Evolutionary conservation across 2,113 vertebrate genomes (phyloP).

Genomic region (Anolis sagrei): DNA sequence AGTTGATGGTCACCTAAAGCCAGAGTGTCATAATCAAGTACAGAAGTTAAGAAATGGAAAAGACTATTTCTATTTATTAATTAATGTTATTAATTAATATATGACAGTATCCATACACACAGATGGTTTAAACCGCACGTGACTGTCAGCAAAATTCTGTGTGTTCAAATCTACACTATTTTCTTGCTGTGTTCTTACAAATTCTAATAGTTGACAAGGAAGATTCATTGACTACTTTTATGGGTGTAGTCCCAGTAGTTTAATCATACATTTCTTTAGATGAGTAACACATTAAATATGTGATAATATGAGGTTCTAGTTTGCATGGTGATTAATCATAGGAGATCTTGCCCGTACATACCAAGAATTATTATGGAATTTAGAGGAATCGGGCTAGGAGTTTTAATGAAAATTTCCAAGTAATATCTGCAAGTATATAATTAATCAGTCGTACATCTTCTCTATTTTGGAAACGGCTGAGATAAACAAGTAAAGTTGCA

Average conservation of each 20-base stretch:
- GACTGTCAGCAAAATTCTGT: background rate
- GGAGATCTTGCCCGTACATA: constrained; percentile 5
- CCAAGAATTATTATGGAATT: constrained; percentile 4
- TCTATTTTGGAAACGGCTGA: background rate
- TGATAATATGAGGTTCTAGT: constrained; percentile 7
- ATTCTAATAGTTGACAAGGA: background rate
- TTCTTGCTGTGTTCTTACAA: background rate
- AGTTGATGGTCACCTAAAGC: background rate
- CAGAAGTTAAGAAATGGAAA: background rate
- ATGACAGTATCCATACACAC: background rate
- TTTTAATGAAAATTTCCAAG: background rate
- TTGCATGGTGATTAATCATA: constrained; percentile 21
- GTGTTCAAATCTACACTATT: background rate
- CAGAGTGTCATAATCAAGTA: background rate
- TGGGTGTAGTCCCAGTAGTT: constrained; percentile 7
- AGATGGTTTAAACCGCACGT: background rate
- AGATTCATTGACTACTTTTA: background rate
- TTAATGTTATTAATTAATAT: rapidly evolving
- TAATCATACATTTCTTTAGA: background rate
- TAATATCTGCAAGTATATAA: background rate
- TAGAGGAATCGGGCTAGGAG: background rate
- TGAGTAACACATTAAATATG: constrained; percentile 29
- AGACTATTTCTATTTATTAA: background rate
- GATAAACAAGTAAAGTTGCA: background rate
- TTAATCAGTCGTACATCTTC: constrained; percentile 2